A percentile compares a stretch with the other conserved stretches of the same genome.
phyloP scores from a whole-genome alignment of 2,888 invertebrate species.

The Andrena dorsata region DNA sequence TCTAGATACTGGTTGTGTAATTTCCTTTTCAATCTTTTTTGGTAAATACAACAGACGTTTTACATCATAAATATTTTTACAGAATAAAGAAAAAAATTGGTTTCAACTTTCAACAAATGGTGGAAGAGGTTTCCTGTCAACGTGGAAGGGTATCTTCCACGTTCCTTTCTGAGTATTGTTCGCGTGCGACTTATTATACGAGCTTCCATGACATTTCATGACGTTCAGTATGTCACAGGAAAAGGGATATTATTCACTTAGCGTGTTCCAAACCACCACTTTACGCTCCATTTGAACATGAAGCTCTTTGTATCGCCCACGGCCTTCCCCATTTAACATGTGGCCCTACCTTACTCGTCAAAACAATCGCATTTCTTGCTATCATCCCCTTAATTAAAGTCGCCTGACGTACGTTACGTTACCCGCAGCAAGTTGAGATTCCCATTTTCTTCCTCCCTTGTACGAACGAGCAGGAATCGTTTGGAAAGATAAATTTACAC shows the following conservation, averaged over 20 bases:
- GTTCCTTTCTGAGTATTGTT: slow-evolving; percentile 53
- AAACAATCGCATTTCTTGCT: slow-evolving; percentile 38
- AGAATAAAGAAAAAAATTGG: background rate
- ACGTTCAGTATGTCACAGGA: slow-evolving; percentile 81
- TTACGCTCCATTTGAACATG: slow-evolving; percentile 80
- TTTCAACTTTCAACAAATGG: background rate
- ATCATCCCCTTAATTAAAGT: background rate
- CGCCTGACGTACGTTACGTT: background rate
- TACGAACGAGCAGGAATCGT: background rate
- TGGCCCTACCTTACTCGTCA: slow-evolving; percentile 64
- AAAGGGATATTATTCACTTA: slow-evolving; percentile 84
- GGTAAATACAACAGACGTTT: background rate
- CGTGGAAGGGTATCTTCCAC: slow-evolving; percentile 37
- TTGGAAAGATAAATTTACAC: background rate
- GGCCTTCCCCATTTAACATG: slow-evolving; percentile 76
- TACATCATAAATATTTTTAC: too few species aligned
- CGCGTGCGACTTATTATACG: slow-evolving; percentile 60
- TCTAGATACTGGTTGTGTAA: too few species aligned
- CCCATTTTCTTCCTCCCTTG: background rate
- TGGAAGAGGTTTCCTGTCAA: slow-evolving; percentile 4
- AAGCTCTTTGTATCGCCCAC: slow-evolving; percentile 75
- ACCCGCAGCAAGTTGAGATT: background rate
- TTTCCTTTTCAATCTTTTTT: too few species aligned
- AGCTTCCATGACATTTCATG: slow-evolving; percentile 72
- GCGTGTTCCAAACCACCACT: slow-evolving; percentile 79